Conservation (phyloP, 2,113 vertebrate genomes). For the Notothenia coriiceps region DNA sequence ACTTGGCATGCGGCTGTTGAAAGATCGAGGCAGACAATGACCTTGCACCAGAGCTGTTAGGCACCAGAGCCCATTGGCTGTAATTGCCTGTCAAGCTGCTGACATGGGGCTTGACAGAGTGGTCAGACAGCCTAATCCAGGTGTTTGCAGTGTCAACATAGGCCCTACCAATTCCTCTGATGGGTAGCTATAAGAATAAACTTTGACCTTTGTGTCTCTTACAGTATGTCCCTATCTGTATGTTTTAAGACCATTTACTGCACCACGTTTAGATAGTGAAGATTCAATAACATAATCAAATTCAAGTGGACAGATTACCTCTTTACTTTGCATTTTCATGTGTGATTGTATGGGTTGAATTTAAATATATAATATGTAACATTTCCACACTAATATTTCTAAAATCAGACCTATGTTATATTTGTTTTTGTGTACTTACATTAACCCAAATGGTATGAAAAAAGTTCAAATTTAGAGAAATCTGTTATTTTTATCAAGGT, state of each 20-base stretch:
- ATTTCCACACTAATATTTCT: too few relatives aligned
- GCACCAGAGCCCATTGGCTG: slow-evolving; percentile 56
- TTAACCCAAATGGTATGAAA: too few relatives aligned
- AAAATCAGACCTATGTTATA: too few relatives aligned
- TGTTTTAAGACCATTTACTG: slow-evolving; percentile 11
- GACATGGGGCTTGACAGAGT: slow-evolving; percentile 62
- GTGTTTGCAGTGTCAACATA: slow-evolving; percentile 59
- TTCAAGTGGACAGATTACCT: not conserved
- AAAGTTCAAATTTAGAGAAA: too few relatives aligned
- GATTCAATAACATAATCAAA: slow-evolving; percentile 9
- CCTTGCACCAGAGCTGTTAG: slow-evolving; percentile 61
- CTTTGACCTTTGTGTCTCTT: slow-evolving; percentile 40
- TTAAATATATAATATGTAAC: too few relatives aligned
- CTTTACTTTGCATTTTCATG: not conserved
- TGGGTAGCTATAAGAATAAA: slow-evolving; percentile 28
- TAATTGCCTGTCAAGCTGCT: slow-evolving; percentile 77
- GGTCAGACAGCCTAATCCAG: slow-evolving; percentile 53
- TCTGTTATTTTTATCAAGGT: too few relatives aligned
- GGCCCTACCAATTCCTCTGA: slow-evolving; percentile 16
- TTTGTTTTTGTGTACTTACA: too few relatives aligned
- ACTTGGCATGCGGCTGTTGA: slow-evolving; percentile 39
- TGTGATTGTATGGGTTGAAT: not conserved
- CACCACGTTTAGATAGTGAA: not conserved
- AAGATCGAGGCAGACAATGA: slow-evolving; percentile 49
- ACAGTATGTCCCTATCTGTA: slow-evolving; percentile 11